Evolutionary conservation across 2,797 vertebrate species (phyloP).

Genomic region (Tapirus indicus): DNA sequence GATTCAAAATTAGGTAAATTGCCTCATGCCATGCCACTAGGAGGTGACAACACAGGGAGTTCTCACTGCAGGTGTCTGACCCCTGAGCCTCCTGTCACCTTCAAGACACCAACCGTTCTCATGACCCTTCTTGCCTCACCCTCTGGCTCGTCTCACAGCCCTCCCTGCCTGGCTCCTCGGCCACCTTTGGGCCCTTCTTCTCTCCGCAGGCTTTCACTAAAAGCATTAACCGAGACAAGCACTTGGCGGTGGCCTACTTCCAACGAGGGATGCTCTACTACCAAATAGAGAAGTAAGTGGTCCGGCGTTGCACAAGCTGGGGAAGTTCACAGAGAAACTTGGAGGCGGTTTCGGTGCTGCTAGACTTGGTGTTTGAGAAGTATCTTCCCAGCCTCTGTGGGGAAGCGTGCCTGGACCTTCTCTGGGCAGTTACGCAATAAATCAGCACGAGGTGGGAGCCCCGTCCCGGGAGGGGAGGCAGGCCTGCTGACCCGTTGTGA

Average conservation of each 20-base stretch:
- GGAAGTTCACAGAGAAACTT: not conserved
- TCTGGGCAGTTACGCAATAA: not conserved
- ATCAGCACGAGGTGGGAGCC: not conserved
- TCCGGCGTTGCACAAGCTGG: not conserved
- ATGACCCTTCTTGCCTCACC: not conserved
- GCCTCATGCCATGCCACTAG: not conserved
- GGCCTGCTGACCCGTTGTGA: not conserved
- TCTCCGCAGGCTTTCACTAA: slow-evolving; percentile 93
- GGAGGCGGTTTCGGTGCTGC: not conserved
- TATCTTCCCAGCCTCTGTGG: not conserved
- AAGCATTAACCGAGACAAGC: slow-evolving; percentile 95
- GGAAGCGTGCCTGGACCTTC: not conserved
- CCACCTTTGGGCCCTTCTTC: not conserved
- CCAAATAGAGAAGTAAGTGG: slow-evolving; percentile 92
- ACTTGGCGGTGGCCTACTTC: slow-evolving; percentile 97
- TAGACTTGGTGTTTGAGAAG: not conserved
- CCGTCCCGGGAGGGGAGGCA: not conserved
- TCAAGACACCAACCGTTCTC: not conserved
- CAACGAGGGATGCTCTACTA: slow-evolving; percentile 94
- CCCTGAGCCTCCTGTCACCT: not conserved
- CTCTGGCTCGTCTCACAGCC: not conserved
- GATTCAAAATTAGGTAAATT: not conserved
- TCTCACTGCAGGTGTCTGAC: too few relatives aligned
- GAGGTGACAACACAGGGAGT: not conserved
- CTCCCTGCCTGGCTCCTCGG: not conserved